Conservation (phyloP, 37 sponge, comb jelly and placozoan genomes). For the Trichoplax adhaerens region DNA sequence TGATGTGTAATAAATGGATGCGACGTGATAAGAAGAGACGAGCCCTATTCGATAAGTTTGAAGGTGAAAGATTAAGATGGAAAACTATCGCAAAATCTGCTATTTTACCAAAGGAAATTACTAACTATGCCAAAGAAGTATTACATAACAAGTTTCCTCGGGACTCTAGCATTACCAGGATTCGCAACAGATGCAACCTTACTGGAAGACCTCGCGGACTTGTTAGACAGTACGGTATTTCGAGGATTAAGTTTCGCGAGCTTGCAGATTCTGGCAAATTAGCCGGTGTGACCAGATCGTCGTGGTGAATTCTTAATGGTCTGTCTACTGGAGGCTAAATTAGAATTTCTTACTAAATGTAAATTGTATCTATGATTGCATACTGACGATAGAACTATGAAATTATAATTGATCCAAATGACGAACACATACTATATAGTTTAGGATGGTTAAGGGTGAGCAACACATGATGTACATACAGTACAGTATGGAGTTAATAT, state of each 20-base stretch:
- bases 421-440: too few relatives aligned
- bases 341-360: too few relatives aligned
- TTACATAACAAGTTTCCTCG: constrained; percentile 23
- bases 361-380: too few relatives aligned
- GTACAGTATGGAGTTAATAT: too few relatives aligned
- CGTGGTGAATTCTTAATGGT: constrained; percentile 22
- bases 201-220: constrained; percentile 52
- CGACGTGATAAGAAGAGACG: constrained; percentile 39
- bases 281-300: constrained; percentile 41
- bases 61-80: constrained; percentile 21
- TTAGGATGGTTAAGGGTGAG: too few relatives aligned
- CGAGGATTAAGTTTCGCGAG: constrained; percentile 40
- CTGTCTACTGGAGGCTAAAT: too few relatives aligned
- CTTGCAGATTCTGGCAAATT: constrained; percentile 40
- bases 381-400: too few relatives aligned
- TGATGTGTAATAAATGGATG: constrained; percentile 13
- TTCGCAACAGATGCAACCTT: constrained; percentile 46
- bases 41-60: constrained; percentile 25
- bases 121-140: constrained; percentile 18
- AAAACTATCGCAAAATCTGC: constrained; percentile 27
- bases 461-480: too few relatives aligned
- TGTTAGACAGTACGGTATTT: constrained; percentile 27
- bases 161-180: constrained; percentile 38
- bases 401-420: too few relatives aligned
- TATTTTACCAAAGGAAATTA: constrained; percentile 31